Conservation (phyloP, 2,797 vertebrate genomes). For the Taeniopygia guttata region DNA sequence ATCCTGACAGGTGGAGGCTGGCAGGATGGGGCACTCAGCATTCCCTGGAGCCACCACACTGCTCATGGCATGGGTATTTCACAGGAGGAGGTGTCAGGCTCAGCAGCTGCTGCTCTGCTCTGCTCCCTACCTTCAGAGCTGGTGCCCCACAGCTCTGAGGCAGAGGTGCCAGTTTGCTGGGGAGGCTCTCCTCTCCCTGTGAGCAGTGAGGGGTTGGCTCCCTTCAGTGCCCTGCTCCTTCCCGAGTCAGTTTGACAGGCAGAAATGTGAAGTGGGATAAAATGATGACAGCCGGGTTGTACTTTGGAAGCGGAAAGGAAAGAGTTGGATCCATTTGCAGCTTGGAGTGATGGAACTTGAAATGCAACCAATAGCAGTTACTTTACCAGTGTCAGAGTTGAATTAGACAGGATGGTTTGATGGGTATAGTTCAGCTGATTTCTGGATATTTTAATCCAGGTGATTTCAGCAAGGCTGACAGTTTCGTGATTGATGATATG, state of each 20-base stretch:
- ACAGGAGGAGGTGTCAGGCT: background rate
- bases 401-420: background rate
- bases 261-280: background rate
- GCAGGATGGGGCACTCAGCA: background rate
- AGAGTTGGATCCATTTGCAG: background rate
- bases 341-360: background rate
- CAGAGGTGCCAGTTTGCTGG: background rate
- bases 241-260: background rate
- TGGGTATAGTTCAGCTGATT: background rate
- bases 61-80: rapidly evolving
- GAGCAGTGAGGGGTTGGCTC: background rate
- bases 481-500: background rate
- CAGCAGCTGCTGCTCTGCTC: rapidly evolving
- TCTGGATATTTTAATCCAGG: background rate
- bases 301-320: background rate
- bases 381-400: background rate
- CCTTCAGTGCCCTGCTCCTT: background rate
- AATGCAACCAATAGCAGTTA: background rate
- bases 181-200: background rate
- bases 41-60: background rate
- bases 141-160: background rate
- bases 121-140: background rate
- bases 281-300: background rate
- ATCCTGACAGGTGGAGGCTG: background rate
- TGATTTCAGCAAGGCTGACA: background rate